Evolutionary conservation across 2,797 vertebrate genomes (phyloP).

Genomic region (Limosa lapponica): DNA sequence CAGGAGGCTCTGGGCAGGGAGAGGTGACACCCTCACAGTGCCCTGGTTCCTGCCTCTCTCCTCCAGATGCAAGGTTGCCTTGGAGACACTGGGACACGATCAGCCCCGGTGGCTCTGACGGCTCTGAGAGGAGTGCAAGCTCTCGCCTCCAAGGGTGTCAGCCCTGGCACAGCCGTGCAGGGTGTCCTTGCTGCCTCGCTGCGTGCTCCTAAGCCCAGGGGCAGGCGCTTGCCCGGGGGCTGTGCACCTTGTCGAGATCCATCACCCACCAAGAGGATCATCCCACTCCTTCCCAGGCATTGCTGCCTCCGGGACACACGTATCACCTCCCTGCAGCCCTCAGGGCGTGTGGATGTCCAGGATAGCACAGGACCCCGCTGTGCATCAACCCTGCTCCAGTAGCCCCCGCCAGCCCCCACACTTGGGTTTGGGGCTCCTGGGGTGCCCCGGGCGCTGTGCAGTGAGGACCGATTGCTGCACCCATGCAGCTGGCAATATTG

Average conservation of each 20-base stretch:
- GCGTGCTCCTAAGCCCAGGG: background rate
- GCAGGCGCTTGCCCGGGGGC: background rate
- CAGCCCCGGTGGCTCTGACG: background rate
- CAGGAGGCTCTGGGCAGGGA: background rate
- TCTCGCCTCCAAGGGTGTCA: background rate
- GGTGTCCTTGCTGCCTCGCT: background rate
- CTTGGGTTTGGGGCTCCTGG: background rate
- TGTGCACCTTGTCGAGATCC: too few species aligned
- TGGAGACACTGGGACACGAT: background rate
- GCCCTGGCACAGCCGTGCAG: background rate
- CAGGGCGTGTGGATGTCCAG: fast-evolving
- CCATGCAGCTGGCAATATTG: background rate
- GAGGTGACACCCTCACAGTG: background rate
- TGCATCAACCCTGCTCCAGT: fast-evolving
- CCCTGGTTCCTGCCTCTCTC: background rate
- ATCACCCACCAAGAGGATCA: background rate
- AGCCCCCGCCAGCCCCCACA: fast-evolving
- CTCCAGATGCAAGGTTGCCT: background rate
- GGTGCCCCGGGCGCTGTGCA: fast-evolving
- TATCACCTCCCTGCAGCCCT: background rate
- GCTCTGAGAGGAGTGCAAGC: background rate
- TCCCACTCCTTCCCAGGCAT: background rate
- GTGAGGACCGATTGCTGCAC: fast-evolving
- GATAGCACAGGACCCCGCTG: background rate
- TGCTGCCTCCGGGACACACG: fast-evolving